These are phyloP conservation scores for Cyanoramphus novaezelandiae DNA, from an alignment of 2,113 vertebrate species.

Conservation along the genomic window DNA sequence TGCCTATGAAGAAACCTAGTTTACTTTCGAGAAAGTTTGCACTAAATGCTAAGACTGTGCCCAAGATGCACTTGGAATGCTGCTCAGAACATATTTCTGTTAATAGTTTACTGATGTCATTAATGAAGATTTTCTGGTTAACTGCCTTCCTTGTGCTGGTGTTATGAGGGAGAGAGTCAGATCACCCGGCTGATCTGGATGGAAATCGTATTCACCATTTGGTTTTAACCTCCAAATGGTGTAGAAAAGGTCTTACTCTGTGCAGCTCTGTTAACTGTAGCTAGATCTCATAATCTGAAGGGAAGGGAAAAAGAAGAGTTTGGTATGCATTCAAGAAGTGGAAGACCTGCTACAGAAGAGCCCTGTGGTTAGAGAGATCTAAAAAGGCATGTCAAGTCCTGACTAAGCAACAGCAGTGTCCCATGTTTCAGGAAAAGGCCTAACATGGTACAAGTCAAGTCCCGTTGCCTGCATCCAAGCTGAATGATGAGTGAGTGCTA, in stretches of 20 bases:
- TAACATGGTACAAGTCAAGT: not conserved
- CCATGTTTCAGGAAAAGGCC: not conserved
- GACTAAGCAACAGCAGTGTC: not conserved
- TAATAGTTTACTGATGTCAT: not conserved
- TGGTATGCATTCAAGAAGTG: not conserved
- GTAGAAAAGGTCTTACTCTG: not conserved
- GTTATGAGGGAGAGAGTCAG: not conserved
- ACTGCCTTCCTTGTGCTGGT: not conserved
- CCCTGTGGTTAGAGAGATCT: not conserved
- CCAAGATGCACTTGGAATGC: not conserved
- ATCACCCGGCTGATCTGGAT: not conserved
- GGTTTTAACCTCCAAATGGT: not conserved
- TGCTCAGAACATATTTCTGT: not conserved
- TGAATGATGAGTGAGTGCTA: not conserved
- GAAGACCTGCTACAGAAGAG: not conserved
- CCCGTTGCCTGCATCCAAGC: not conserved
- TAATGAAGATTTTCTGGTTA: not conserved
- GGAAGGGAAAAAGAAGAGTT: not conserved
- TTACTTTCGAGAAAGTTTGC: not conserved
- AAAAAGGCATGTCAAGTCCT: not conserved
- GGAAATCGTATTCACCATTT: not conserved
- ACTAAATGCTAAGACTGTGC: not conserved
- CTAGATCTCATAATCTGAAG: not conserved
- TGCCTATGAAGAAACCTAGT: not conserved
- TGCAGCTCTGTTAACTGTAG: not conserved